These are phyloP conservation scores for Cuniculus paca DNA, from an alignment of 2,797 vertebrate species.

Conservation along the genomic window DNA sequence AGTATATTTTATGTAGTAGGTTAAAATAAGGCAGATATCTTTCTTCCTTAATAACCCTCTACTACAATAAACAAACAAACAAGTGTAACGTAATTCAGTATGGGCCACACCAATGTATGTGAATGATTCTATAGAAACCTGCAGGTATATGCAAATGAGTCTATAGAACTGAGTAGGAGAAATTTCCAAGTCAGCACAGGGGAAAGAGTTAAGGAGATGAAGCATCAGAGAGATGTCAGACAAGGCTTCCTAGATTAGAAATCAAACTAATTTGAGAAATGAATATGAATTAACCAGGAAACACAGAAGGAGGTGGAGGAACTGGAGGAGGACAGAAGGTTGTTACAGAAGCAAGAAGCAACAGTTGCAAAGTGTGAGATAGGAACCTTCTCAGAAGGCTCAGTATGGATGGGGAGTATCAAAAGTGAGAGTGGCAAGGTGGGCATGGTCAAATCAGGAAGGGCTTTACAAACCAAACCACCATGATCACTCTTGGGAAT, in stretches of 20 bases:
- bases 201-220: not conserved
- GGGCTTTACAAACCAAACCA: not conserved
- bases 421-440: no score
- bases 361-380: not conserved
- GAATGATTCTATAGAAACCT: not conserved
- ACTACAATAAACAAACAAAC: not conserved
- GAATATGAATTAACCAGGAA: not conserved
- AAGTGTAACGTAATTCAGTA: no score
- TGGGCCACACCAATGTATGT: no score
- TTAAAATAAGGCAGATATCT: not conserved
- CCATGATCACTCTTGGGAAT: not conserved
- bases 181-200: not conserved
- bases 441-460: not conserved
- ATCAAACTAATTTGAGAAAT: not conserved
- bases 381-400: not conserved
- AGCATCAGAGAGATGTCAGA: not conserved
- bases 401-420: not conserved
- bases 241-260: not conserved
- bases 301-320: not conserved
- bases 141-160: not conserved
- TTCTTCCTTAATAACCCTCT: not conserved
- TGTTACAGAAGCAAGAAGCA: not conserved
- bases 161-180: not conserved
- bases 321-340: not conserved
- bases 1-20: not conserved